Base-by-base conservation (phyloP, 2,113 vertebrate species). In the Anser cygnoides region DNA sequence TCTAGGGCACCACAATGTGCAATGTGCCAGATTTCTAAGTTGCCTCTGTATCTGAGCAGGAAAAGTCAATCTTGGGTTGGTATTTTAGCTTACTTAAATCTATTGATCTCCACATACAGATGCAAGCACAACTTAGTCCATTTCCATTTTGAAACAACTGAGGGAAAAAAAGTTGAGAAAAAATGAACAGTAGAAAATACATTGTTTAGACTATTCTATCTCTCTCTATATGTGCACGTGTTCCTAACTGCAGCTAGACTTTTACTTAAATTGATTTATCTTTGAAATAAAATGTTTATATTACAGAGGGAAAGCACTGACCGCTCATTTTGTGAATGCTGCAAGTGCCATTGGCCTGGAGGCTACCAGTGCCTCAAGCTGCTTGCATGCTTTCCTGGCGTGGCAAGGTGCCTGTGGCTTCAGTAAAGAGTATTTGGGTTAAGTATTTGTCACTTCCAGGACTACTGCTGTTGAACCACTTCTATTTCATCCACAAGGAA, bases 371-470 rank as follows among this genome's bases (percentile, higher is more conserved):
- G 10, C 21, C 52, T 71, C 77, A 55, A 33, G 58, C 33, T 49
- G 17, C 68, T 43, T 17, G 2, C 7, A 4, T 1, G 1, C 28
- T 25, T 20, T 68, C 8, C 26, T 70, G 43, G 17, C 22, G 16
- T 55, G 83, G 21, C 31, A 39, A 35, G 31, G 44, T 73, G 66
- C 75, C 92, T 68, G 79, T 54, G 35, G 29, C 70, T 89, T 87
- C 77, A 74, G 37, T 78, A 93, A 84, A 2, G 31, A 37, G 9
- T 10, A 28, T 23, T 17, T 59, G 7, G 18, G 57, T 85, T 95
- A 87, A 68, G 43, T 87, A 93, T 90, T 95, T 84, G 76, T 85
- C 70, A 58, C 83, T 82, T 84, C 74, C 50, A 82, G 50, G 37
- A 91, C 33, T 58, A 46, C 33, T 4, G 54, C 68, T 46, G 75